Evolutionary conservation across 2,113 vertebrate genomes (phyloP), one percentile per base, ranked within the genome.

Genomic region (Bufo gargarizans): DNA sequence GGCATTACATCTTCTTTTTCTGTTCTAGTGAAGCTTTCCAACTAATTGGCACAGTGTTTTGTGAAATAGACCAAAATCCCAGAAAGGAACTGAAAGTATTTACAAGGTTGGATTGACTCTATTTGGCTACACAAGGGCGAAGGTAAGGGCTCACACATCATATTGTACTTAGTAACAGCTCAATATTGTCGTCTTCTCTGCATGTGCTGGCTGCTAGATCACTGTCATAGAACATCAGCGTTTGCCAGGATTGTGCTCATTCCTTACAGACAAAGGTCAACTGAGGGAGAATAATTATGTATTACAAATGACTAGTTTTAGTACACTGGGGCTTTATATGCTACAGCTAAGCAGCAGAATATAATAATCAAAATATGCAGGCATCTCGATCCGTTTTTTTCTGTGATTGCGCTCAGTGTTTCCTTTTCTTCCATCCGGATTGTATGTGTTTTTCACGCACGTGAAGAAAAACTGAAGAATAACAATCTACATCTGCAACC

Each of bases 51-150:
- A 65, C 53, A 33, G 22, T 1, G 10, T 7, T 50, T 59, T 78
- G 74, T 58, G 61, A 82, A 80, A 56, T n/a, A 61, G 17, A 59
- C 22, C 77, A 45, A 74, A 14, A 45, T 72, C 55, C 65, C 14
- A 88, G 78, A 81, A 74, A 82, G 86, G 65, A 88, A 88, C 82
- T 88, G 7, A 74, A 87, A 88, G 86, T 72, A 88, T 88, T 88
- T 82, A 82, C 79, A 74, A 67, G n/a, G 55, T 45, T 74, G 86
- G 86, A 82, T 19, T 7, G n/a, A 80, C 65, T 17, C 16, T n/a
- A 61, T 82, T 88, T 87, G 86, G 78, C 86, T 72, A 67, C 77
- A 16, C 16, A 45, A 69, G 55, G 65, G 77, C 72, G 63, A 87
- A 80, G 86, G 86, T 81, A 71, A 19, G 16, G 33, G 20, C 67